A percentile compares a stretch with the other conserved stretches of the same genome.
Conservation (phyloP, 2,797 vertebrate species). For the Eremophila alpestris region DNA sequence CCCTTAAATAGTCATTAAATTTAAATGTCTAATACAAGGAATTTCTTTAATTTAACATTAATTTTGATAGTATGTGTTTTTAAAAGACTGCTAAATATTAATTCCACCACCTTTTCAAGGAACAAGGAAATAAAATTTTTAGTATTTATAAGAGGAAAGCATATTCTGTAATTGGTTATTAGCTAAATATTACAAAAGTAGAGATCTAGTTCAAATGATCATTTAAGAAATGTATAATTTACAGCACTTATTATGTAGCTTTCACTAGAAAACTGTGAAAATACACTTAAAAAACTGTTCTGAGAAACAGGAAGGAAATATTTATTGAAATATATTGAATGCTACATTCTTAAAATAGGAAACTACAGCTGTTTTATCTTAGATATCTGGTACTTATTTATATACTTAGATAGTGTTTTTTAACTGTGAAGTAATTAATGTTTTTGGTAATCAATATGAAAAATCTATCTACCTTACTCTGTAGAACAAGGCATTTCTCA, state of each 20-base stretch:
- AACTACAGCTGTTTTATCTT: background rate
- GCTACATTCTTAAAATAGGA: background rate
- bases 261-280: slow-evolving; percentile 20
- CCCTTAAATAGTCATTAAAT: slow-evolving; percentile 53
- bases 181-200: slow-evolving; percentile 81
- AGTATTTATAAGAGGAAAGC: slow-evolving; percentile 52
- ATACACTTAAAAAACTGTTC: background rate
- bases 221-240: slow-evolving; percentile 71
- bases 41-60: slow-evolving; percentile 59
- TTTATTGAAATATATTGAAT: background rate
- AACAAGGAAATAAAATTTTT: slow-evolving; percentile 57
- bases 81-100: slow-evolving; percentile 53
- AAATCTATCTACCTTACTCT: background rate
- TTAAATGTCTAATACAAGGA: slow-evolving; percentile 49
- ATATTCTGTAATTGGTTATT: slow-evolving; percentile 79
- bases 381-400: background rate
- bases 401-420: background rate
- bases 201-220: slow-evolving; percentile 78
- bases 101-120: slow-evolving; percentile 45
- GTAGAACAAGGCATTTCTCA: background rate
- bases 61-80: slow-evolving; percentile 41
- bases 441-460: background rate
- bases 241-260: slow-evolving; percentile 38
- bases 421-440: background rate
- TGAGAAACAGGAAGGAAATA: slow-evolving; percentile 21